Evolutionary conservation across 2,113 vertebrate genomes (phyloP), one percentile per base, ranked within the genome.

Genomic region (Rhegmatorhina hoffmannsi): DNA sequence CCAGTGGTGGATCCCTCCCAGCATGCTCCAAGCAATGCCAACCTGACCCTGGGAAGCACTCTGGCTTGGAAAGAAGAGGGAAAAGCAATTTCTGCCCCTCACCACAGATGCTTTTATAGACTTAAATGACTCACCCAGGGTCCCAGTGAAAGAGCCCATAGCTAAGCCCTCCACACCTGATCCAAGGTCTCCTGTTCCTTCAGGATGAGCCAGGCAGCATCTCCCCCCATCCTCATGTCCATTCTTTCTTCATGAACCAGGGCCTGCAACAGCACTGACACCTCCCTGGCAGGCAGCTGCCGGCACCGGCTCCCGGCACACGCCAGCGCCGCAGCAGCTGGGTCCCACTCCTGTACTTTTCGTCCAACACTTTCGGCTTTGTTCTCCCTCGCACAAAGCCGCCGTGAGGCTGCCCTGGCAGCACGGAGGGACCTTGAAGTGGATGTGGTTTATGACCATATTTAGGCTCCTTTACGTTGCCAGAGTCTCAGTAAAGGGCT

Each of bases 381-480:
- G 91, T 69, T 92, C 89, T 73, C 67, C 72, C 33, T 4, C 3
- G 12, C 75, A 64, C 83, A 59, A 75, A 88, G 92, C 75, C 3
- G 70, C 74, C 16, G 69, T 66, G 3, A 12, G 36, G 25, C 87
- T 73, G 90, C 56, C 88, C 92, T n/a, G 85, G 94, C 88, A 59
- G 92, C 82, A 68, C 3, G 12, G 66, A 82, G 70, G 67, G 91
- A 90, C 94, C 88, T 88, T 58, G 56, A 31, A 25, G 91, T 68
- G 93, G 62, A 50, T 86, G 89, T 26, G 84, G 67, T 90, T 94
- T 56, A 95, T 95, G 96, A 83, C 96, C 96, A 96, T 96, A 95
- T 95, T 96, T 95, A 96, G 96, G 96, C 96, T 95, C 94, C 86
- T 94, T 85, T 46, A 76, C 33, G 59, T 93, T 75, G 86, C 93